A percentile compares a stretch with the other conserved stretches of the same genome.
Evolutionary conservation across 1,140 invertebrate genomes (phyloP).

Genomic region (Ceratosolen solmsi): DNA sequence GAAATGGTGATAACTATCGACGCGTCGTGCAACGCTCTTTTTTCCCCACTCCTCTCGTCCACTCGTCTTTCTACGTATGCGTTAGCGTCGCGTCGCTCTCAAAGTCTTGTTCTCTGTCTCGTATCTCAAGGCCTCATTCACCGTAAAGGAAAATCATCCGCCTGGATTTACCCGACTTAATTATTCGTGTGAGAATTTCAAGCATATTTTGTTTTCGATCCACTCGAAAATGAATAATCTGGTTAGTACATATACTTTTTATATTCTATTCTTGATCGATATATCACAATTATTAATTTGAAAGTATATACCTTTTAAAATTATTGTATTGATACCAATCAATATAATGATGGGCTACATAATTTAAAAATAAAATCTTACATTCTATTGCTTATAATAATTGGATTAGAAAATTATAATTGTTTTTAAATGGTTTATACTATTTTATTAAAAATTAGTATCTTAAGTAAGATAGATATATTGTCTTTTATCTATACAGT

Average conservation of each 20-base stretch:
- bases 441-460: no score
- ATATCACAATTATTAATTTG: no score
- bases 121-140: conserved; percentile 40
- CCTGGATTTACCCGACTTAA: not conserved
- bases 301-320: no score
- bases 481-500: no score
- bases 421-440: no score
- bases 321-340: no score
- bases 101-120: conserved; percentile 25
- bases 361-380: no score
- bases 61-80: not conserved
- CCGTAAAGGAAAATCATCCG: conserved; percentile 17
- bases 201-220: conserved; percentile 18
- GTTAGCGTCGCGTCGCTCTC: conserved; percentile 32
- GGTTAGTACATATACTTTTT: conserved; percentile 37
- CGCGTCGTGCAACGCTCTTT: conserved; percentile 18
- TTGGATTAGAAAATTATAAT: no score
- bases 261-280: not conserved
- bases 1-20: conserved; percentile 7
- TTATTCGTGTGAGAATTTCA: conserved; percentile 1
- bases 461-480: no score
- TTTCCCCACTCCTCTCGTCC: not conserved
- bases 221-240: conserved; percentile 45
- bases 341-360: no score
- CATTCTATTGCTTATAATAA: no score